Evolutionary conservation across 2,797 vertebrate genomes (phyloP).

Genomic region (Pseudochirops corinnae): DNA sequence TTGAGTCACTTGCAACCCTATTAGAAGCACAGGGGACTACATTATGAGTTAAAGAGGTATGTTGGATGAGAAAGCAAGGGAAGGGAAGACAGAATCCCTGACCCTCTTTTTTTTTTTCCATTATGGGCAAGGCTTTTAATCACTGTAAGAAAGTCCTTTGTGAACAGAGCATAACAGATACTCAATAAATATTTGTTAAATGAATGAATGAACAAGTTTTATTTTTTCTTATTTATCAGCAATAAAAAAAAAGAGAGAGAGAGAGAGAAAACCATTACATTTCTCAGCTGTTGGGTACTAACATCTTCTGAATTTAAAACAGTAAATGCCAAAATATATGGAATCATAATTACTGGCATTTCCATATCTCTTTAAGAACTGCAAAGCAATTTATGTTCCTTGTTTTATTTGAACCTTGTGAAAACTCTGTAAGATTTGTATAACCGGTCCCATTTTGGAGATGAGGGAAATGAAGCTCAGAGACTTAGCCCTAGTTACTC

Average conservation of each 20-base stretch:
- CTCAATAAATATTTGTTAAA: not conserved
- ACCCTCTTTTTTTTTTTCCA: not conserved
- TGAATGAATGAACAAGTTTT: not conserved
- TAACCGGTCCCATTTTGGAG: not conserved
- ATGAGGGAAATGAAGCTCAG: not conserved
- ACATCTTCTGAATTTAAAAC: not conserved
- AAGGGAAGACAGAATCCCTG: not conserved
- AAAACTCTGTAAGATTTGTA: not conserved
- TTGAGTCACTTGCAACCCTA: not conserved
- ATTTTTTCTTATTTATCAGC: not conserved
- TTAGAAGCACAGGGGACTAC: not conserved
- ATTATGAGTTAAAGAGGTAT: not conserved
- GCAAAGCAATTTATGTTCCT: not conserved
- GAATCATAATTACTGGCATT: not conserved
- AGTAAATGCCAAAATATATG: not conserved
- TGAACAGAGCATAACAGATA: not conserved
- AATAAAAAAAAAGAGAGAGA: not conserved
- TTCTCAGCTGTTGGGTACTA: not conserved
- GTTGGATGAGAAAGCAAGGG: not conserved
- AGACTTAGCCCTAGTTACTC: not conserved
- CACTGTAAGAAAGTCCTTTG: not conserved
- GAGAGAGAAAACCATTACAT: not conserved
- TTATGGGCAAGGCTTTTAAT: not conserved
- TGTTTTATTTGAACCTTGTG: not conserved
- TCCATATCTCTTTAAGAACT: not conserved